A percentile compares a stretch with the other conserved stretches of the same genome.
Conservation (phyloP, 2,797 vertebrate genomes). For the Chiroxiphia lanceolata region DNA sequence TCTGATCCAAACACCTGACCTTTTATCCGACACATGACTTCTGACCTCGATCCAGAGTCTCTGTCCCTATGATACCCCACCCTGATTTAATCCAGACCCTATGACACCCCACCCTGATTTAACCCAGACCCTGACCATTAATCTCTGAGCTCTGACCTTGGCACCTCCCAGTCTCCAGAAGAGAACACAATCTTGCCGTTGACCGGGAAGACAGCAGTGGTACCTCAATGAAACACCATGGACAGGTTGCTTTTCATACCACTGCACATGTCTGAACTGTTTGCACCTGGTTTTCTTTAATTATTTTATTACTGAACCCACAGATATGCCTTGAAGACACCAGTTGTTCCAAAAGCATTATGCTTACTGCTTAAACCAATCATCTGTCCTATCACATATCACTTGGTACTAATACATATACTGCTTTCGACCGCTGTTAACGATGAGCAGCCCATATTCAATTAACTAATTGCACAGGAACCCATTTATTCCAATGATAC, state of each 20-base stretch:
- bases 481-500: background rate
- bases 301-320: background rate
- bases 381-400: background rate
- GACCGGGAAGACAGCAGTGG: accelerated
- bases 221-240: background rate
- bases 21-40: background rate
- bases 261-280: background rate
- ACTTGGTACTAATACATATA: background rate
- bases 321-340: background rate
- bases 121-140: background rate
- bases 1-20: background rate
- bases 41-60: background rate
- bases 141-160: background rate
- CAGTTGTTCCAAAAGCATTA: background rate
- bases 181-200: background rate
- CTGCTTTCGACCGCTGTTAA: too few relatives aligned
- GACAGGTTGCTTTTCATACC: background rate
- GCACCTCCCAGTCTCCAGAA: background rate
- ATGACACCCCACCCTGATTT: background rate
- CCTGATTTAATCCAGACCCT: background rate
- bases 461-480: background rate
- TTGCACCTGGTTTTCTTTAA: background rate
- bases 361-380: background rate
- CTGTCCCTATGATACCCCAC: background rate
- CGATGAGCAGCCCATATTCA: background rate